Evolutionary conservation across 2,113 vertebrate genomes (phyloP).

Genomic region (Corythoichthys intestinalis): DNA sequence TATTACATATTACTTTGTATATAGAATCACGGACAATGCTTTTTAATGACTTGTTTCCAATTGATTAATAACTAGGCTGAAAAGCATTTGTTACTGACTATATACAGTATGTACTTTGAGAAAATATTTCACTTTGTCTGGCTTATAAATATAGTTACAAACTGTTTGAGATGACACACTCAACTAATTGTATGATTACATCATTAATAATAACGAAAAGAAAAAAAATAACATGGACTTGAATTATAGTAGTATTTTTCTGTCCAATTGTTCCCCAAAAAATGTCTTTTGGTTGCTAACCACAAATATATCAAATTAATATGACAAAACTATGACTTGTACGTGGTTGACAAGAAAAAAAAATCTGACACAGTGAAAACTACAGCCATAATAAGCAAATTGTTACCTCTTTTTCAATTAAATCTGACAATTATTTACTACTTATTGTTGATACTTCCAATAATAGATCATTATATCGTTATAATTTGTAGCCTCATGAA

Average conservation of each 20-base stretch:
- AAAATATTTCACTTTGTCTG: neutral
- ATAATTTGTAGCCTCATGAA: neutral
- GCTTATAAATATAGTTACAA: neutral
- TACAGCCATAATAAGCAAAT: neutral
- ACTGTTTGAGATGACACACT: neutral
- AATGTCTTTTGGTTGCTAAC: neutral
- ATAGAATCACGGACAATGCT: too few relatives aligned
- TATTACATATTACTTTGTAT: too few relatives aligned
- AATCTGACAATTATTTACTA: neutral
- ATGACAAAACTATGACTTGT: neutral
- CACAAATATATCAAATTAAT: neutral
- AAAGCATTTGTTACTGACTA: too few relatives aligned
- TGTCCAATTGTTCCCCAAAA: neutral
- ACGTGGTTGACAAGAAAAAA: neutral
- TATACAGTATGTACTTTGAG: neutral
- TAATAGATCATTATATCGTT: neutral
- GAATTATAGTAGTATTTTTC: neutral
- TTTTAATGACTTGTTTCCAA: too few relatives aligned
- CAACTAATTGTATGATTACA: neutral
- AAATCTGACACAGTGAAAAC: neutral
- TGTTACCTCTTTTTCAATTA: neutral
- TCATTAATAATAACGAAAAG: neutral
- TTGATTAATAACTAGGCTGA: too few relatives aligned
- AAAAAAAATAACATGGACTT: neutral
- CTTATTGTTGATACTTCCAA: too few relatives aligned